A percentile compares a stretch with the other conserved stretches of the same genome.
phyloP scores from a whole-genome alignment of 2,888 invertebrate species.

The Oegoconia quadripuncta region DNA sequence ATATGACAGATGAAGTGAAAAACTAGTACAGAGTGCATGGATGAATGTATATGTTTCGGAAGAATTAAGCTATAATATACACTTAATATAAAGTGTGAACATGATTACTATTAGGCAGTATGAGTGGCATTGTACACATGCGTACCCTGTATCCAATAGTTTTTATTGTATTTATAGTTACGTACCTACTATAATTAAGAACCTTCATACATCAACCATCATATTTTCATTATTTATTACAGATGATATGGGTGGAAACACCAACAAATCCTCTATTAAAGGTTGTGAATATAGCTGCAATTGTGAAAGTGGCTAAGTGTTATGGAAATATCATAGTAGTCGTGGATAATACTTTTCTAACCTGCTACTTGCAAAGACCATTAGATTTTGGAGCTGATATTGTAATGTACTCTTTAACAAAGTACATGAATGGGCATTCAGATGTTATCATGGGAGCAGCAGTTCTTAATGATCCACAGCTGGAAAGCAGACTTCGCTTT shows the following conservation, averaged over 20 bases:
- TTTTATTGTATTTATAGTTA: background rate
- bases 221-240: constrained; percentile 5
- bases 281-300: constrained; percentile 90
- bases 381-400: constrained; percentile 93
- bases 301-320: constrained; percentile 80
- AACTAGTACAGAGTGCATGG: too few species aligned
- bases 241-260: constrained; percentile 96
- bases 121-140: too few species aligned
- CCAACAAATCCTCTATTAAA: constrained; percentile 97
- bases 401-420: constrained; percentile 93
- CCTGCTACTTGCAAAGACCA: constrained; percentile 93
- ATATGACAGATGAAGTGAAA: too few species aligned
- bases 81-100: too few species aligned
- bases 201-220: too few species aligned
- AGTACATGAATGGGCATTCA: constrained; percentile 98
- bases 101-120: too few species aligned
- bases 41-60: too few species aligned
- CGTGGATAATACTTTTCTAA: constrained; percentile 96
- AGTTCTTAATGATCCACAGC: constrained; percentile 83
- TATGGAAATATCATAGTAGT: constrained; percentile 81
- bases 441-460: constrained; percentile 98
- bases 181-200: too few species aligned
- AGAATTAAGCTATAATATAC: too few species aligned
- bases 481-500: constrained; percentile 86
- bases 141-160: too few species aligned